phyloP scores from a whole-genome alignment of 2,888 invertebrate species.

The Drosophila leonis region DNA sequence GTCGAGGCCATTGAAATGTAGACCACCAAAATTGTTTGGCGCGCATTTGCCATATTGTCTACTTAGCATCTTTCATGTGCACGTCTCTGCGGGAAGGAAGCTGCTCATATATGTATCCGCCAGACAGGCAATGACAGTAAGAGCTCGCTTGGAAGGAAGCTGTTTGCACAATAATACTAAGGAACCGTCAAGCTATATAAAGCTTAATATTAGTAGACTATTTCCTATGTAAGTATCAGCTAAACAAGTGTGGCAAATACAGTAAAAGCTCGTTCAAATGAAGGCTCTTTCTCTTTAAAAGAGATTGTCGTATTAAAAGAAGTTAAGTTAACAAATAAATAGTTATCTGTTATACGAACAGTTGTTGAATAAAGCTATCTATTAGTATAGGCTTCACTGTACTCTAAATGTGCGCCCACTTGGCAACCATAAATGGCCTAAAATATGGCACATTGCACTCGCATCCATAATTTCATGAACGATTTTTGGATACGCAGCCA shows the following conservation, averaged over 20 bases:
- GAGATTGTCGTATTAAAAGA: background rate
- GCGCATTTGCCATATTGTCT: constrained; percentile 28
- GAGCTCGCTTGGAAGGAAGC: background rate
- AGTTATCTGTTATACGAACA: background rate
- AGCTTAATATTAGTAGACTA: background rate
- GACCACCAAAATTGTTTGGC: constrained; percentile 25
- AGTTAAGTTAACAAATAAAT: background rate
- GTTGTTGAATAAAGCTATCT: background rate
- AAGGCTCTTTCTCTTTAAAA: too few species aligned
- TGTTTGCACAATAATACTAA: background rate
- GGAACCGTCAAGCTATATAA: background rate
- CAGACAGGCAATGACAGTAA: constrained; percentile 1
- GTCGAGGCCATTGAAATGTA: constrained; percentile 35
- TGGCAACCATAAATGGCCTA: constrained; percentile 62
- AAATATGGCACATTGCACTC: constrained; percentile 72
- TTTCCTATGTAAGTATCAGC: background rate
- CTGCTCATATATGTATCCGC: background rate
- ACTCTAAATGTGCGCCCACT: constrained; percentile 35
- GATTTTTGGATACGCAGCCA: constrained; percentile 55
- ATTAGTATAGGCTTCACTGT: constrained; percentile 4
- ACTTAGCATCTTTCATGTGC: constrained; percentile 25
- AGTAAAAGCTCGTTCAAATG: background rate
- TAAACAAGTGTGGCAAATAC: constrained; percentile 38
- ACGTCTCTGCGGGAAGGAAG: background rate
- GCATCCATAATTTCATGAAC: constrained; percentile 67